Conservation (phyloP, 1,140 invertebrate genomes). For the Chlorops oryzae region DNA sequence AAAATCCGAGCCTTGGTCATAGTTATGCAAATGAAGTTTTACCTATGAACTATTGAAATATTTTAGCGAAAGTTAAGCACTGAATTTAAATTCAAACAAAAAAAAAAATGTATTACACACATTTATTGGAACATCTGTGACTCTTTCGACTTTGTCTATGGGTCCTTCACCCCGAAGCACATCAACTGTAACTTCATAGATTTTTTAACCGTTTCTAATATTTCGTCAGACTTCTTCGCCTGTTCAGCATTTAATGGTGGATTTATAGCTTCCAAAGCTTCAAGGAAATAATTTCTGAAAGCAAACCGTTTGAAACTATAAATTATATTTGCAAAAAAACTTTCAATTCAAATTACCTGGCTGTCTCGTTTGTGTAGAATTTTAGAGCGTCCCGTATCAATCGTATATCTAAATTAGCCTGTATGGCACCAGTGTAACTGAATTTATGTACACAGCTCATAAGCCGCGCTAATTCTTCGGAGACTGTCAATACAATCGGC, state of each 20-base stretch:
- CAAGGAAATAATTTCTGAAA: slow-evolving; percentile 39
- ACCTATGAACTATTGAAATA: too few relatives aligned
- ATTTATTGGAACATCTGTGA: slow-evolving; percentile 1
- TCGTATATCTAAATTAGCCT: slow-evolving; percentile 43
- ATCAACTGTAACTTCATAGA: slow-evolving; percentile 47
- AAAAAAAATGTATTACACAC: slow-evolving; percentile 13
- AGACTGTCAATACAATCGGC: slow-evolving; percentile 82
- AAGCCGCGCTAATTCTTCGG: slow-evolving; percentile 82
- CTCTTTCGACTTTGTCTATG: slow-evolving; percentile 6
- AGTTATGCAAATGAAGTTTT: too few relatives aligned
- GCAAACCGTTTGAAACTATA: neutral
- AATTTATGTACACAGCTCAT: slow-evolving; percentile 63
- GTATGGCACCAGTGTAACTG: slow-evolving; percentile 40
- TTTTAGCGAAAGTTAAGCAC: too few relatives aligned
- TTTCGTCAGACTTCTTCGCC: slow-evolving; percentile 40
- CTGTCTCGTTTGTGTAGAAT: slow-evolving; percentile 43
- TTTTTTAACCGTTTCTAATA: slow-evolving; percentile 40
- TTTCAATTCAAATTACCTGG: slow-evolving; percentile 26
- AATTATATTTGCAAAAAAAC: neutral
- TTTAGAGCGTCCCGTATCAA: slow-evolving; percentile 37
- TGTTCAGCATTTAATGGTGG: slow-evolving; percentile 35
- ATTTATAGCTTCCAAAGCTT: slow-evolving; percentile 46
- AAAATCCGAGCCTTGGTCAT: too few relatives aligned
- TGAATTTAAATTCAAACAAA: too few relatives aligned
- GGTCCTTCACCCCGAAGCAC: slow-evolving; percentile 43